phyloP scores from a whole-genome alignment of 2,888 invertebrate genomes.

The Emmelina monodactyla region DNA sequence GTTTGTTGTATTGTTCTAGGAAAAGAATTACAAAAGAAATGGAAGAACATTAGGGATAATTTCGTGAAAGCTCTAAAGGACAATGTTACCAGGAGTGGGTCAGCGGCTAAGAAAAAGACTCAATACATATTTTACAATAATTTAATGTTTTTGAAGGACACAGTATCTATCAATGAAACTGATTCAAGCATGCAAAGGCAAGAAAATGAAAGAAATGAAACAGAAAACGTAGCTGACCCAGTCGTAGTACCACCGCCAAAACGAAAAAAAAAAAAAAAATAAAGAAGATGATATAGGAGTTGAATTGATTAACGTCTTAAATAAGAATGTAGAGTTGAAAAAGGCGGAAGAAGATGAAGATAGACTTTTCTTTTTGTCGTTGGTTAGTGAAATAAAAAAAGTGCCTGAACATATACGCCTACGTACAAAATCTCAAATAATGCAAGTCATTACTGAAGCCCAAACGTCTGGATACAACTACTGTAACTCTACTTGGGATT shows the following conservation, averaged over 20 bases:
- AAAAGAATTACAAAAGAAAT: conserved; percentile 15
- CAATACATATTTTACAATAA: conserved; percentile 15
- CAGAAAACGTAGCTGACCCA: conserved; percentile 10
- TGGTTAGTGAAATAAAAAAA: conserved; percentile 15
- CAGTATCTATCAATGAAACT: conserved; percentile 9
- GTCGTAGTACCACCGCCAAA: conserved; percentile 10
- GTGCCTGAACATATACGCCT: conserved; percentile 15
- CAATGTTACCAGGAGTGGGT: conserved; percentile 14
- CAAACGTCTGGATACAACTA: conserved; percentile 14
- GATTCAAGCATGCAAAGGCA: conserved; percentile 11
- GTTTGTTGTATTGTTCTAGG: conserved; percentile 14
- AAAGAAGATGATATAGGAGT: conserved; percentile 11
- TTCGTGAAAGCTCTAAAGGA: conserved; percentile 13
- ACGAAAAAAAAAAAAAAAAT: conserved; percentile 11
- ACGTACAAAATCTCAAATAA: conserved; percentile 16
- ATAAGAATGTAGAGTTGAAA: conserved; percentile 13
- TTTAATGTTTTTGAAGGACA: conserved; percentile 15
- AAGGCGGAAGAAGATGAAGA: conserved; percentile 5
- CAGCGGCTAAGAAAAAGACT: conserved; percentile 13
- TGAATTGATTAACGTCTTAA: conserved; percentile 12
- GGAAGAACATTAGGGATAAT: conserved; percentile 13
- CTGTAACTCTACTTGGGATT: conserved; percentile 12
- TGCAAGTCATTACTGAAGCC: conserved; percentile 16
- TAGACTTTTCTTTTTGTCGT: conserved; percentile 13
- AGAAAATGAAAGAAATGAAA: conserved; percentile 11